These are phyloP conservation scores for Heterocephalus glaber DNA, from an alignment of 2,113 vertebrate species.

Conservation along the genomic window DNA sequence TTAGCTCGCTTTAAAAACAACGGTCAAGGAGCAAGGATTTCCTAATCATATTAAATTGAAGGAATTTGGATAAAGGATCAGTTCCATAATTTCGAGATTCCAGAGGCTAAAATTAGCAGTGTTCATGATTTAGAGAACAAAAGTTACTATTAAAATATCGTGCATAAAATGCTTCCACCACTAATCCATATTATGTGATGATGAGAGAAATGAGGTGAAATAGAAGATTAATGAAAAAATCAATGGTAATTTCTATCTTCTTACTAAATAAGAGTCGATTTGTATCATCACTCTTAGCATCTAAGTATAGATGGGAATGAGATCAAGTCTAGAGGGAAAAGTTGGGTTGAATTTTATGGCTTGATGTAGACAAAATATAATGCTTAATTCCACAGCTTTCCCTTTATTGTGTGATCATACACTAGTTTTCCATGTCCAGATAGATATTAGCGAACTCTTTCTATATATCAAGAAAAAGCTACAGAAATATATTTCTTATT, in stretches of 20 bases:
- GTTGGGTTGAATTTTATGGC: constrained; percentile 56
- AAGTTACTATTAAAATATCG: constrained; percentile 80
- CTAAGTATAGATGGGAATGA: constrained; percentile 77
- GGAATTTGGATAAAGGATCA: constrained; percentile 44
- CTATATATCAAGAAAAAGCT: constrained; percentile 80
- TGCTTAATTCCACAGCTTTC: constrained; percentile 56
- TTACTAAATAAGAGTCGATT: constrained; percentile 83
- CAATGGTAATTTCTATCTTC: constrained; percentile 83
- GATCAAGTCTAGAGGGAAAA: constrained; percentile 72
- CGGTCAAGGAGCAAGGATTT: constrained; percentile 6
- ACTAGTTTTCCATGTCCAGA: constrained; percentile 65
- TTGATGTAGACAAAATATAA: constrained; percentile 57
- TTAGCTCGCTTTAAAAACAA: constrained; percentile 46
- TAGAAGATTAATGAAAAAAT: constrained; percentile 86
- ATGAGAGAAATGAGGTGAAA: constrained; percentile 85
- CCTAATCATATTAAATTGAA: constrained; percentile 53
- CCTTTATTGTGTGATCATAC: constrained; percentile 43
- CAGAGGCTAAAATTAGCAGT: constrained; percentile 72
- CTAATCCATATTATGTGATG: constrained; percentile 83
- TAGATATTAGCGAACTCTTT: constrained; percentile 74
- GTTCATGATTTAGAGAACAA: constrained; percentile 68
- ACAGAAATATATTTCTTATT: constrained; percentile 88
- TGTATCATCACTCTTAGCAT: constrained; percentile 79
- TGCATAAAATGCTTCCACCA: constrained; percentile 78
- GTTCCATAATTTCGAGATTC: constrained; percentile 67